Conservation (phyloP, 2,888 invertebrate species). For the Tupiocoris notatus region DNA sequence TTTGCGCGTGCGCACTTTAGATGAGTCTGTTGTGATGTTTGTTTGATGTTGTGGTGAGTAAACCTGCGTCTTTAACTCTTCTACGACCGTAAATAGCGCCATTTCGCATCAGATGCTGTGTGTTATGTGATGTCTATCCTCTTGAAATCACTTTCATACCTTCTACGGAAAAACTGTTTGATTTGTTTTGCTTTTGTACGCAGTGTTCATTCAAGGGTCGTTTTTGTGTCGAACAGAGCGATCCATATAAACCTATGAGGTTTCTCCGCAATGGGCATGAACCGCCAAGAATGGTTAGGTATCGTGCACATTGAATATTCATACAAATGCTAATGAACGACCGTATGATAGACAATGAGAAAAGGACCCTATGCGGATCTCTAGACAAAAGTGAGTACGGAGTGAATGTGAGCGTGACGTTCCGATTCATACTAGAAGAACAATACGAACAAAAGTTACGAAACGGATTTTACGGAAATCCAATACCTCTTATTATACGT, state of each 20-base stretch:
- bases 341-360: constrained; percentile 14
- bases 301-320: constrained; percentile 13
- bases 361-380: no score
- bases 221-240: not conserved
- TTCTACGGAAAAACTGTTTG: not conserved
- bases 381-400: not conserved
- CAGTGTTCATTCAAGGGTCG: not conserved
- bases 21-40: no score
- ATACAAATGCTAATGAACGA: constrained; percentile 16
- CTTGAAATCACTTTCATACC: not conserved
- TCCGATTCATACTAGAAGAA: not conserved
- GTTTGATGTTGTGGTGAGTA: no score
- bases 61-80: no score
- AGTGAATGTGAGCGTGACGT: not conserved
- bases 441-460: not conserved
- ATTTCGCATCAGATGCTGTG: not conserved
- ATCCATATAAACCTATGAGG: not conserved
- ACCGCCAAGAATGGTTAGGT: not conserved
- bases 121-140: not conserved
- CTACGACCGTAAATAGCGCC: no score
- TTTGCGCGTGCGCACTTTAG: no score
- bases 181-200: not conserved
- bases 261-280: not conserved
- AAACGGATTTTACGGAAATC: not conserved
- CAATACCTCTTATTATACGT: not conserved